Conservation (phyloP, 2,797 vertebrate species). For the Pangasius larnaudii region DNA sequence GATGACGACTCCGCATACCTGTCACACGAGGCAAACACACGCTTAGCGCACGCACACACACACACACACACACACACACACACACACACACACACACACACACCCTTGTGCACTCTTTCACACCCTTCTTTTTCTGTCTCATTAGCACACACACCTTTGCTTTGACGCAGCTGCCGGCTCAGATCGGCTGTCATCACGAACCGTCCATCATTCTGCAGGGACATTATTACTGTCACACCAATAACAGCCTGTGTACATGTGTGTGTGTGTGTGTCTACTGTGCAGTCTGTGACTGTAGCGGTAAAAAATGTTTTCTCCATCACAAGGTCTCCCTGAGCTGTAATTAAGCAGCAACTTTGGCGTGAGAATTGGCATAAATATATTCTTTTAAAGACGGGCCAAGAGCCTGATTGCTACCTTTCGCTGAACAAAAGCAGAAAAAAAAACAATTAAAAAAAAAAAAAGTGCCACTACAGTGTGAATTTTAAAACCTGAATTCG, state of each 20-base stretch:
- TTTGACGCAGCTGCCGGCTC: slow-evolving; percentile 78
- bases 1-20: slow-evolving; percentile 29
- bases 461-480: background rate
- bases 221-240: slow-evolving; percentile 76
- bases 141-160: slow-evolving; percentile 82
- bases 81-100: slow-evolving; percentile 27
- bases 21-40: slow-evolving; percentile 16
- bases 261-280: background rate
- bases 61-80: slow-evolving; percentile 45
- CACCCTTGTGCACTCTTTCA: slow-evolving; percentile 65
- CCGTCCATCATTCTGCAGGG: slow-evolving; percentile 74
- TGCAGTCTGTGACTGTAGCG: slow-evolving; percentile 19
- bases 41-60: slow-evolving; percentile 13
- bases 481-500: background rate
- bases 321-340: slow-evolving; percentile 30
- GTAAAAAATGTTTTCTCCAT: background rate
- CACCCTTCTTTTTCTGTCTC: slow-evolving; percentile 76
- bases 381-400: slow-evolving; percentile 39
- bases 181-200: slow-evolving; percentile 73
- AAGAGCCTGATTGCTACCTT: slow-evolving; percentile 47
- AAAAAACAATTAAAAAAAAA: background rate
- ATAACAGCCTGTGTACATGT: slow-evolving; percentile 57
- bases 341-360: slow-evolving; percentile 61
- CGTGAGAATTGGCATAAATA: slow-evolving; percentile 57
- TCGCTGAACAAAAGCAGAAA: background rate